Base-by-base conservation (phyloP, 2,113 vertebrate genomes). In the Poicephalus gulielmi region DNA sequence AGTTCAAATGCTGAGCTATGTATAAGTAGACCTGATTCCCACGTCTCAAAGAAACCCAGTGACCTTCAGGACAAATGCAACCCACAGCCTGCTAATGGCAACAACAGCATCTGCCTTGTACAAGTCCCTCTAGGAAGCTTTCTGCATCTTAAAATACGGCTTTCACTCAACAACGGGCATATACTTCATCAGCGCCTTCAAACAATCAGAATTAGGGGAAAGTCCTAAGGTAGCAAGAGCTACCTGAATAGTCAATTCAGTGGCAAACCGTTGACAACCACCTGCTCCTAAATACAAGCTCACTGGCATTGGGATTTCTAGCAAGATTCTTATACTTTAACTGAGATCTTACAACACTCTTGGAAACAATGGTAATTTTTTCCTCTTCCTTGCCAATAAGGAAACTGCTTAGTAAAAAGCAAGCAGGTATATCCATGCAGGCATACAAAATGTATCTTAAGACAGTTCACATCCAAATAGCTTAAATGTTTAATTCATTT, bases 51-150 rank as follows among this genome's bases (percentile, higher is more conserved):
- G 79, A 63, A 46, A 0, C 1, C 6, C 23, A 3, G 3, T 4
- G 6, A 66, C 15, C 66, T 82, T 59, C 0, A 0, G 17, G n/a
- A 84, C 11, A 74, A 84, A 78, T 9, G 24, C n/a, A 84, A 44
- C 37, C 7, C 44, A 46, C 14, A 76, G 60, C 19, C 27, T 44
- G 55, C 15, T 27, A 66, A 70, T 19, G 16, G 5, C 37, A 93
- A 53, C 11, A 74, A 11, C 33, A 70, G 15, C 43, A 69, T 35
- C 17, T 66, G 33, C 12, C 69, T 44, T 47, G 50, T 25, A 44
- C 6, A 41, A 22, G 31, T 47, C 31, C 47, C 49, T 69, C 53
- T 18, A 66, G 9, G 16, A 66, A 84, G 41, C 50, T 39, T 83
- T 44, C 39, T 77, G 59, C 41, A 74, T 39, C 64, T 84, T 74